A percentile compares a stretch with the other conserved stretches of the same genome.
Conservation (phyloP, 2,797 vertebrate genomes). For the Xenops minutus region DNA sequence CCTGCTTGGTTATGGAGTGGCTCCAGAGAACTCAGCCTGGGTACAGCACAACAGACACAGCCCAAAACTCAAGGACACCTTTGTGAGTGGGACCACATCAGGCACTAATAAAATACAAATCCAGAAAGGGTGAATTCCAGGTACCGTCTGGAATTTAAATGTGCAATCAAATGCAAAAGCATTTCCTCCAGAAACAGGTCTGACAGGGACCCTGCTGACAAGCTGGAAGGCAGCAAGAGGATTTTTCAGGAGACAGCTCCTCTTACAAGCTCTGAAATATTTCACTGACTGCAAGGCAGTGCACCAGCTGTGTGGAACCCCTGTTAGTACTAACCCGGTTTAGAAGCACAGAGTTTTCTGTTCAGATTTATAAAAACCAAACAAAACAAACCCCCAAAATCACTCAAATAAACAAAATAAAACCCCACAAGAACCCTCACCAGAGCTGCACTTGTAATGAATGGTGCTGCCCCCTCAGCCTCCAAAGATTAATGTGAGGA, state of each 20-base stretch:
- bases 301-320: neutral
- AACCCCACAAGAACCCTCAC: neutral
- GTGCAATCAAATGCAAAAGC: neutral
- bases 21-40: conserved; percentile 24
- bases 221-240: neutral
- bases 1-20: conserved; percentile 36
- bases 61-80: neutral
- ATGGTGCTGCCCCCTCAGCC: neutral
- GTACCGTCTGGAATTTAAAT: neutral
- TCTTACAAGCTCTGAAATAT: neutral
- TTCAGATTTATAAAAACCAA: neutral
- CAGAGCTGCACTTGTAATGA: neutral
- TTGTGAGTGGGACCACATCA: neutral
- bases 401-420: neutral
- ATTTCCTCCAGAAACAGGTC: neutral
- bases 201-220: neutral
- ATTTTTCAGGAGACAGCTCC: neutral
- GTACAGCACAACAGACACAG: neutral
- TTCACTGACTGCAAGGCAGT: neutral
- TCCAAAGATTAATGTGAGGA: neutral
- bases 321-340: neutral
- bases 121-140: neutral
- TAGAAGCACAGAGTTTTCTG: neutral
- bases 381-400: accelerated
- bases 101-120: neutral